Conservation (phyloP, 2,797 vertebrate genomes). For the Hydrophis major region DNA sequence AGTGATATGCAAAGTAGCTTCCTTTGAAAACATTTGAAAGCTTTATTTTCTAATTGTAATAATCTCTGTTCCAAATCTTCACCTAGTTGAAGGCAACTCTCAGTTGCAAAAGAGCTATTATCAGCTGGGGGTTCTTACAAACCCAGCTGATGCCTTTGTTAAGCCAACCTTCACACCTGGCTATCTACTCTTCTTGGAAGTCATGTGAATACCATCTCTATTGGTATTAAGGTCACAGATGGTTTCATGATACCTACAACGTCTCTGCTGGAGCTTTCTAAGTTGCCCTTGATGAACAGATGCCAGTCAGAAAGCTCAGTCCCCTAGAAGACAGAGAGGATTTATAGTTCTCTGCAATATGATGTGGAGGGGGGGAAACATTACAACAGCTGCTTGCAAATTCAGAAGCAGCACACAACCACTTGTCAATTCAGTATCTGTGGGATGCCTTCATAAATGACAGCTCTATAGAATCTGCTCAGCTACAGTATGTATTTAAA, state of each 20-base stretch:
- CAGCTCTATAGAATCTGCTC: conserved; percentile 6
- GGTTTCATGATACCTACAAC: conserved; percentile 13
- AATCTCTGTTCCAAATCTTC: neutral
- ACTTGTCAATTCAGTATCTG: conserved; percentile 23
- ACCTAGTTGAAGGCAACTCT: neutral
- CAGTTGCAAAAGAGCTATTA: neutral
- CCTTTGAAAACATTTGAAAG: neutral
- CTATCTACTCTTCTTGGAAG: neutral
- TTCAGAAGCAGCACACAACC: neutral
- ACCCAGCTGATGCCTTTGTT: neutral
- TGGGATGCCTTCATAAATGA: conserved; percentile 6
- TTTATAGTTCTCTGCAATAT: conserved; percentile 14
- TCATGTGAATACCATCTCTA: neutral
- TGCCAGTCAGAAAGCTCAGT: neutral
- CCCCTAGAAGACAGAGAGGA: neutral
- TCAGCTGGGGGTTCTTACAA: neutral
- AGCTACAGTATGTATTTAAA: conserved; percentile 23
- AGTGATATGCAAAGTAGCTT: neutral
- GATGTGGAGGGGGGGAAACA: neutral
- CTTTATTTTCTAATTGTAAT: neutral
- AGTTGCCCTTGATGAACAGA: conserved; percentile 22
- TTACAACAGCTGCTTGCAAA: conserved; percentile 44
- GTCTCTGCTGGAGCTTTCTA: neutral
- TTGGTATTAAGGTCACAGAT: neutral
- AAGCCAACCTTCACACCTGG: neutral